Evolutionary conservation across 2,113 vertebrate genomes (phyloP).

Genomic region (Poeciliopsis occidentalis): DNA sequence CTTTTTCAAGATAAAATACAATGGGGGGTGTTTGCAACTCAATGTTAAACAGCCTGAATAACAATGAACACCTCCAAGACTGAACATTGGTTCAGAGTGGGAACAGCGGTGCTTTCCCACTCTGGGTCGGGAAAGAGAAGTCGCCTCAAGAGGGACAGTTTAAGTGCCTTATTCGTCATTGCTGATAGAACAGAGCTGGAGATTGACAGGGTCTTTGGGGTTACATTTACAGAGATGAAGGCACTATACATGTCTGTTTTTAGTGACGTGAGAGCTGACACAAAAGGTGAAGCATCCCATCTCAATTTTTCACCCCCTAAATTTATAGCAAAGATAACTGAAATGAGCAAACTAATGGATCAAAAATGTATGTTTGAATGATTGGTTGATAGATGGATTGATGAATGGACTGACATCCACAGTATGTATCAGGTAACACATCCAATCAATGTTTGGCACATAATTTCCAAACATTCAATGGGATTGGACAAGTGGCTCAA

Average conservation of each 20-base stretch:
- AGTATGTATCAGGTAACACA: too few relatives aligned
- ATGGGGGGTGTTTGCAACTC: neutral
- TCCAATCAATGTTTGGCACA: too few relatives aligned
- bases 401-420: neutral
- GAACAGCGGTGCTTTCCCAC: neutral
- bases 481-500: too few relatives aligned
- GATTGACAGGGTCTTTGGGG: neutral
- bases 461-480: too few relatives aligned
- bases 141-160: neutral
- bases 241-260: neutral
- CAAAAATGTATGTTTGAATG: neutral
- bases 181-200: neutral
- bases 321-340: neutral
- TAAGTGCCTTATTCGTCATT: neutral
- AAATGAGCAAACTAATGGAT: neutral
- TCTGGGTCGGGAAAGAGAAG: neutral
- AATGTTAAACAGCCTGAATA: conserved; percentile 1
- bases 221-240: neutral
- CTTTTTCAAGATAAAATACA: neutral
- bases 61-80: neutral
- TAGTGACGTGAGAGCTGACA: neutral
- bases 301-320: neutral
- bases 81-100: neutral
- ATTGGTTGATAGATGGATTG: neutral
- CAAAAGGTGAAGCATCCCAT: neutral